Base-by-base conservation (phyloP, 2,888 invertebrate genomes). In the Agrotis puta region DNA sequence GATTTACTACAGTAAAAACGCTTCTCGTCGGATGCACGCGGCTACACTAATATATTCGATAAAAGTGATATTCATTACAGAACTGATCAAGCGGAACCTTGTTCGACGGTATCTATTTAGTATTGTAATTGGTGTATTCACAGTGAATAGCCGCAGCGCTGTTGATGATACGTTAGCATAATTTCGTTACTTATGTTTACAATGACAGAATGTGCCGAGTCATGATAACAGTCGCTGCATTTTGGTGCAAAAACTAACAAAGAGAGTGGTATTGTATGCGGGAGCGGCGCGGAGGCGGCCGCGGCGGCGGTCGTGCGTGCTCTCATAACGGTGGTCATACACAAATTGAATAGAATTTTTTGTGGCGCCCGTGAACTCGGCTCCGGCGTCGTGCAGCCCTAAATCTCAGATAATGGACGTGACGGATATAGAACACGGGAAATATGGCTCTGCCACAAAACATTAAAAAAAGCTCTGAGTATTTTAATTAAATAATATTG, bases 291-390 rank as follows among this genome's bases (percentile, higher is more conserved):
- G 87, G 82, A 86, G 88, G 81, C 83, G 83, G 59, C 45, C 80
- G 74, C 83, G 85, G 83, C 87, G 88, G 85, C 88, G 88, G 75
- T 92, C 93, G 94, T 94, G 94, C 94, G 94, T 92, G 90, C 90
- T 88, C 84, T 77, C 74, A 78, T 95, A 95, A 95, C 95, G 95
- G 95, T 92, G 88, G 87, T 87, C 84, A 86, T 92, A 92, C 91
- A 92, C 91, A 91, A 93, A 93, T 94, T 93, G 91, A 93, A 94
- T 90, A 90, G 91, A 76, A 77, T 90, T 94, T 93, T 94, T 94
- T 94, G 88, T 87, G 83, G 86, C 85, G 85, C 87, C 89, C 86
- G 88, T 88, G 89, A 91, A 82, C 87, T 92, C 87, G 82, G 83
- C 89, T 89, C 84, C 87, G 88, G 88, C 88, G 88, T 91, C 90